Base-by-base conservation (phyloP, 2,797 vertebrate genomes). In the Pempheris klunzingeri region DNA sequence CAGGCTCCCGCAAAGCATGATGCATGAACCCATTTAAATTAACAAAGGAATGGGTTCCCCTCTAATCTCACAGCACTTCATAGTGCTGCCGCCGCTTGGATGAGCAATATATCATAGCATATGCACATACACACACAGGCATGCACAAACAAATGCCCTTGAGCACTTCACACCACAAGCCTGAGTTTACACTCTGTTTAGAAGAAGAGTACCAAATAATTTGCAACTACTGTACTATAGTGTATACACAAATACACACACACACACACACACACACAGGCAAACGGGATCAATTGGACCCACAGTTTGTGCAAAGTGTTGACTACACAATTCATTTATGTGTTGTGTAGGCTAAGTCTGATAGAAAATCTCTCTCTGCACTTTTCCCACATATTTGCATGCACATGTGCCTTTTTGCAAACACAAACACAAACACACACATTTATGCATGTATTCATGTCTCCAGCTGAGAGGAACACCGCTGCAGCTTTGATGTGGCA, bases 1-100 rank as follows among this genome's bases (percentile, higher is more conserved):
- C 88, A 88, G 88, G 67, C 90, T 83, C 88, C 85, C 73, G 95
- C 96, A 97, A 97, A 97, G 95, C 96, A 96, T 97, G 97, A 98
- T 97, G 96, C 96, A 97, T 98, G 97, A 97, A 97, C 96, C 97
- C 96, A 97, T 98, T 98, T 97, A 98, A 98, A 98, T 98, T 97
- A 98, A 99, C 97, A 98, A 97, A 98, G 96, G 96, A 97, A 97
- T 95, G 95, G 96, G 95, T 96, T 97, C 95, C 95, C 95, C 74
- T 96, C 97, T 97, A 97, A 97, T 98, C 96, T 96, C 93, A 89
- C 95, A 95, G 88, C 87, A 94, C 93, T 94, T 89, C 86, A 90
- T 76, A 90, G 90, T 90, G 95, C 94, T 94, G 94, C 95, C 92
- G 94, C 95, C 93, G 96, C 96, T 96, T 94, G 95, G 95, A 96